These are phyloP conservation scores for Matsumurasca onukii DNA, from an alignment of 1,140 invertebrate species.

Conservation along the genomic window DNA sequence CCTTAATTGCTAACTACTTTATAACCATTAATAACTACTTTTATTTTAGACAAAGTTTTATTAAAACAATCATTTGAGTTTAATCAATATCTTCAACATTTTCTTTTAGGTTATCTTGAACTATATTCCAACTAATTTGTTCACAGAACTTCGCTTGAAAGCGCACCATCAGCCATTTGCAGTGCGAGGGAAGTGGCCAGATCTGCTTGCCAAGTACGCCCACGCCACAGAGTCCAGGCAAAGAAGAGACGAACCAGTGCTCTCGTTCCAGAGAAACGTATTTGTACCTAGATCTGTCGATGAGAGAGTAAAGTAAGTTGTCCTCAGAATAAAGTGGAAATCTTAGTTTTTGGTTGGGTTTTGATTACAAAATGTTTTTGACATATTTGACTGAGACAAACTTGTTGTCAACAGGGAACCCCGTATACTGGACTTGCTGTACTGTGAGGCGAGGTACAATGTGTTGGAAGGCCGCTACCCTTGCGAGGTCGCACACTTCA, in stretches of 20 bases:
- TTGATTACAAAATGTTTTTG: too few species aligned
- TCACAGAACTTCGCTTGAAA: constrained; percentile 81
- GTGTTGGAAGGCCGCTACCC: constrained; percentile 86
- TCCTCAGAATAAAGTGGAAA: background rate
- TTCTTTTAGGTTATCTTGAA: too few species aligned
- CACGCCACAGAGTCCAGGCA: constrained; percentile 65
- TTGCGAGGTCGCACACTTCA: constrained; percentile 79
- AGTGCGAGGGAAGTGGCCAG: constrained; percentile 78
- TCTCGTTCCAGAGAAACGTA: constrained; percentile 83
- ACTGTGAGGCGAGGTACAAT: constrained; percentile 88
- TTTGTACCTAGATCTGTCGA: constrained; percentile 83
- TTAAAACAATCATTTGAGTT: too few species aligned
- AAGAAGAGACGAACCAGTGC: constrained; percentile 76
- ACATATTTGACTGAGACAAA: too few species aligned
- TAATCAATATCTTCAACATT: too few species aligned
- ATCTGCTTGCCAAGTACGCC: constrained; percentile 75
- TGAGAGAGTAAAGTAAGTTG: constrained; percentile 78
- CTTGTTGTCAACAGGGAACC: constrained; percentile 73
- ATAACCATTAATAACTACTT: too few species aligned
- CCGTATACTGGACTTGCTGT: constrained; percentile 81
- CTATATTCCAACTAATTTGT: constrained; percentile 32
- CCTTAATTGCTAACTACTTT: too few species aligned
- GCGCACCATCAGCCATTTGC: constrained; percentile 82
- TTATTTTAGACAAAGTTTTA: too few species aligned
- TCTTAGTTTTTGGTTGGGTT: too few species aligned